phyloP scores from a whole-genome alignment of 2,797 vertebrate genomes.

The Sebastes umbrosus region DNA sequence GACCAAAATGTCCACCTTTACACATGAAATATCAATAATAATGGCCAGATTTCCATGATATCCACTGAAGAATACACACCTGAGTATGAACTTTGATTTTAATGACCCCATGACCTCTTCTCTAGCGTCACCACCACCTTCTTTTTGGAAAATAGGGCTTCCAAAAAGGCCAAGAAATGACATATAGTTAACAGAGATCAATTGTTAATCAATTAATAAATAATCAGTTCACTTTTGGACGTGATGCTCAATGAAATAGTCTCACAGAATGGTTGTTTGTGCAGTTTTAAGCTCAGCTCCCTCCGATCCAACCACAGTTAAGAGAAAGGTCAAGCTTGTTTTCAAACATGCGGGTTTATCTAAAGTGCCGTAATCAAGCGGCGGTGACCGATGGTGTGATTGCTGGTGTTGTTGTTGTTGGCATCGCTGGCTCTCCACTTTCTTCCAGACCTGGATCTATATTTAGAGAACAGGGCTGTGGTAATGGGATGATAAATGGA shows the following conservation, averaged over 20 bases:
- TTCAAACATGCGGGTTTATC: constrained; percentile 53
- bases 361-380: constrained; percentile 67
- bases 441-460: constrained; percentile 69
- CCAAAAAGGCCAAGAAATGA: not conserved
- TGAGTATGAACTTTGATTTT: accelerated
- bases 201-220: not conserved
- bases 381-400: constrained; percentile 53
- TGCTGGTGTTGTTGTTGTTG: constrained; percentile 59
- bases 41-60: not conserved
- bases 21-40: not conserved
- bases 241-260: not conserved
- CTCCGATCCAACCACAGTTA: constrained; percentile 25
- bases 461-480: constrained; percentile 71
- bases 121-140: not conserved
- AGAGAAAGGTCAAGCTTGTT: constrained; percentile 44
- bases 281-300: not conserved
- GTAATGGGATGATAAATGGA: constrained; percentile 82
- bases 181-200: not conserved
- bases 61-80: not conserved
- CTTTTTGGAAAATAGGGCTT: not conserved
- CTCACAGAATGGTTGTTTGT: not conserved
- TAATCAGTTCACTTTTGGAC: not conserved
- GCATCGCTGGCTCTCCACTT: constrained; percentile 42
- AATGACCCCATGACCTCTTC: not conserved
- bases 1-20: not conserved